Evolutionary conservation across 2,797 vertebrate species (phyloP), one percentile per base, ranked within the genome.

Genomic region (Gallirallus australis): DNA sequence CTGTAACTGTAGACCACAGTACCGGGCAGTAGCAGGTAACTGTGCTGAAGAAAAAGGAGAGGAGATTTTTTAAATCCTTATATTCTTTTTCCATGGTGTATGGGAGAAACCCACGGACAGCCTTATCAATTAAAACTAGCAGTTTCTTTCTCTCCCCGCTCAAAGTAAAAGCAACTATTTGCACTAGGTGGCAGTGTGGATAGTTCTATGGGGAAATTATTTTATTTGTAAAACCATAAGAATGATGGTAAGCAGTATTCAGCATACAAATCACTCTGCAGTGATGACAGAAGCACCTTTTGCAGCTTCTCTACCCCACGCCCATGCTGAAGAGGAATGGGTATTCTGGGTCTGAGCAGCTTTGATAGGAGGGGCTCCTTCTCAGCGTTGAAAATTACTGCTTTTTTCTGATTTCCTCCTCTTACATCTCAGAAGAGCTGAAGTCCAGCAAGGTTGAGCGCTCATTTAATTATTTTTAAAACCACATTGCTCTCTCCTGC

Each of bases 141-240:
- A 63, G 23, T 56, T 83, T 66, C 3, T 33, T 10, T 48, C 47
- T 23, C 21, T 48, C 21, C 47, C 21, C 11, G 18, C 42, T 45
- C 42, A 45, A 10, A 42, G 39, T 12, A 54, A 60, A 28, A 65
- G 8, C n/a, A 70, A 24, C 33, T 86, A 39, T 82, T 37, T 75
- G 95, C 97, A 93, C 97, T 98, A 98, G 97, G 80, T 98, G 98
- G 98, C 97, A 97, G 96, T 97, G 56, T 96, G 50, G 75, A 21
- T 95, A 96, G 73, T 92, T 91, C 54, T 93, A 48, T 54, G 27
- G 40, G 39, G 88, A 70, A 52, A 19, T 70, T 52, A 19, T 11
- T 52, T 68, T 56, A 71, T 50, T 78, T 72, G 3, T 28, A 76
- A 57, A 84, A 60, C 59, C 0, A 0, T 45, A 89, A 45, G 18